phyloP scores from a whole-genome alignment of 1,140 invertebrate genomes.

The Orchesella cincta region DNA sequence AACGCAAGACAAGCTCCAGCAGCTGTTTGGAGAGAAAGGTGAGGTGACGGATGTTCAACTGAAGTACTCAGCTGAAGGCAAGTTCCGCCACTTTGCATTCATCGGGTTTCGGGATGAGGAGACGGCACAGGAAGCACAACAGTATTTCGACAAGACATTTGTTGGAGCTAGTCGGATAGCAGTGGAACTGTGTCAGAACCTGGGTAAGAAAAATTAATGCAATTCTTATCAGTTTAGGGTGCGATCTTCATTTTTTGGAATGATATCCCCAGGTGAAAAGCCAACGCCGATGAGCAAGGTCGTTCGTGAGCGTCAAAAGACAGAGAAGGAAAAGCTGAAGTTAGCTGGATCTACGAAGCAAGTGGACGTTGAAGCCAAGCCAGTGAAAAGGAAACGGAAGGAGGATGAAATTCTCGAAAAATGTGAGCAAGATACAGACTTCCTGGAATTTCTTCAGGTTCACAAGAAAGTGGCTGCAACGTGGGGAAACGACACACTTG shows the following conservation, averaged over 20 bases:
- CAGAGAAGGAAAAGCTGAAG: conserved; percentile 56
- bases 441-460: conserved; percentile 81
- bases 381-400: conserved; percentile 54
- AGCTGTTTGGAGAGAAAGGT: conserved; percentile 77
- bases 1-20: conserved; percentile 72
- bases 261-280: conserved; percentile 79
- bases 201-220: conserved; percentile 59
- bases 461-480: conserved; percentile 66
- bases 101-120: conserved; percentile 81
- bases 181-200: conserved; percentile 73
- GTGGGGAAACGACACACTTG: conserved; percentile 70
- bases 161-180: conserved; percentile 77
- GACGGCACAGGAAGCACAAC: conserved; percentile 70
- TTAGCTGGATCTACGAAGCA: too few species aligned
- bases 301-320: conserved; percentile 63
- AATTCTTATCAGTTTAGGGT: too few species aligned
- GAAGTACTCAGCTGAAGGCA: conserved; percentile 86
- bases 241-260: conserved; percentile 26
- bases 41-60: conserved; percentile 86
- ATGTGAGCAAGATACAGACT: conserved; percentile 85
- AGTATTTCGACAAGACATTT: conserved; percentile 79
- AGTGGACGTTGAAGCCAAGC: conserved; percentile 57
- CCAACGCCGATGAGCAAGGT: conserved; percentile 89
- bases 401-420: conserved; percentile 65
- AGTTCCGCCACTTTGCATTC: conserved; percentile 89